These are phyloP conservation scores for Oxytorus armatus DNA, from an alignment of 2,888 invertebrate genomes.

Conservation along the genomic window DNA sequence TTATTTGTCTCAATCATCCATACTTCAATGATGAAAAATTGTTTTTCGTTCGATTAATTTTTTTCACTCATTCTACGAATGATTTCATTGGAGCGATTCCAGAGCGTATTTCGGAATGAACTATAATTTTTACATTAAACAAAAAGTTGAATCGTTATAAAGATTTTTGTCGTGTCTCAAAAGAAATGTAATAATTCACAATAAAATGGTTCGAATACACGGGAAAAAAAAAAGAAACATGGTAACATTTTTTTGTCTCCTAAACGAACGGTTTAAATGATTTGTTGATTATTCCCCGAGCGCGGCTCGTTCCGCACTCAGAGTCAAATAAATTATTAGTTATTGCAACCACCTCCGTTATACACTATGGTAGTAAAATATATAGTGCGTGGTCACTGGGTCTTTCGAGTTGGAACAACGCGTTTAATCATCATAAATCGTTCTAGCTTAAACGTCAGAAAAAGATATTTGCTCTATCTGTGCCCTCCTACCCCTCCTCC, in stretches of 20 bases:
- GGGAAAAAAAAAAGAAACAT: background rate
- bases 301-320: constrained; percentile 25
- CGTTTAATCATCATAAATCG: constrained; percentile 84
- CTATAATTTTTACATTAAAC: no score
- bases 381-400: constrained; percentile 40
- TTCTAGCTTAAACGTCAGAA: constrained; percentile 82
- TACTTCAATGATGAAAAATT: no score
- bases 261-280: constrained; percentile 28
- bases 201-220: background rate
- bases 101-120: no score
- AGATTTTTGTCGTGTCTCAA: constrained; percentile 9
- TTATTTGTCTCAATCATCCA: background rate
- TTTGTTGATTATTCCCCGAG: constrained; percentile 34
- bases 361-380: constrained; percentile 35
- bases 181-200: constrained; percentile 12
- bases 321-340: constrained; percentile 55
- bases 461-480: constrained; percentile 47
- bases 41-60: no score
- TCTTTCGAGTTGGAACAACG: constrained; percentile 67
- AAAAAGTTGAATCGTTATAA: constrained; percentile 2
- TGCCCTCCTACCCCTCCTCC: background rate
- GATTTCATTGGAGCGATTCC: no score
- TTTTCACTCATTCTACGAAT: no score
- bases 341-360: constrained; percentile 32
- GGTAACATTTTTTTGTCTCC: background rate